Evolutionary conservation across 1,140 invertebrate genomes (phyloP).

Genomic region (Pissodes strobi): DNA sequence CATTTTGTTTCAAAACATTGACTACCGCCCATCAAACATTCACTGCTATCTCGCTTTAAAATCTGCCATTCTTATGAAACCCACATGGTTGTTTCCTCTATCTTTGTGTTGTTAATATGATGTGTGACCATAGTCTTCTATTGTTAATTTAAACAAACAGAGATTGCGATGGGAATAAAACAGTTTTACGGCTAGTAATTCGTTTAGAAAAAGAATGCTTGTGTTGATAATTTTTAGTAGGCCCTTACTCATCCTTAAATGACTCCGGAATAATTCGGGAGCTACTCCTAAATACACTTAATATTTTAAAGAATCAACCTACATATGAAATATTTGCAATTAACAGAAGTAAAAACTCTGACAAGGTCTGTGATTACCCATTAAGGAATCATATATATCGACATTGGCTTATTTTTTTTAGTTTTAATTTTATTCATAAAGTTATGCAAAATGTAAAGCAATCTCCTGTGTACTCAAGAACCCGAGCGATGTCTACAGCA

Average conservation of each 20-base stretch:
- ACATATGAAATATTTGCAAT: no score
- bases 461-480: slow-evolving; percentile 13
- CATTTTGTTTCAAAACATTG: neutral
- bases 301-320: no score
- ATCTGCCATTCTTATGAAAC: slow-evolving; percentile 15
- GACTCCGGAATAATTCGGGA: no score
- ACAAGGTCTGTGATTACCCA: no score
- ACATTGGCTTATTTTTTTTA: slow-evolving; percentile 23
- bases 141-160: slow-evolving; percentile 14
- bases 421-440: slow-evolving; percentile 10
- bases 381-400: neutral
- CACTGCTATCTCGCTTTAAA: neutral
- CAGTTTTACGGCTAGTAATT: no score
- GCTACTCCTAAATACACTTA: no score
- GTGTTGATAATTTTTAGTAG: no score
- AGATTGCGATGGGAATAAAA: no score
- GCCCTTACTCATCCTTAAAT: no score
- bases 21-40: slow-evolving; percentile 9
- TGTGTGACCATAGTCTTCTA: slow-evolving; percentile 5
- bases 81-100: slow-evolving; percentile 1
- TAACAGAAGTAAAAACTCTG: no score
- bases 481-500: no score
- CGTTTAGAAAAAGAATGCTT: no score
- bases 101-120: neutral
- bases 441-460: slow-evolving; percentile 25